Evolutionary conservation across 2,888 invertebrate genomes (phyloP), one percentile per base, ranked within the genome.

Genomic region (Meghimatium bilineatum): DNA sequence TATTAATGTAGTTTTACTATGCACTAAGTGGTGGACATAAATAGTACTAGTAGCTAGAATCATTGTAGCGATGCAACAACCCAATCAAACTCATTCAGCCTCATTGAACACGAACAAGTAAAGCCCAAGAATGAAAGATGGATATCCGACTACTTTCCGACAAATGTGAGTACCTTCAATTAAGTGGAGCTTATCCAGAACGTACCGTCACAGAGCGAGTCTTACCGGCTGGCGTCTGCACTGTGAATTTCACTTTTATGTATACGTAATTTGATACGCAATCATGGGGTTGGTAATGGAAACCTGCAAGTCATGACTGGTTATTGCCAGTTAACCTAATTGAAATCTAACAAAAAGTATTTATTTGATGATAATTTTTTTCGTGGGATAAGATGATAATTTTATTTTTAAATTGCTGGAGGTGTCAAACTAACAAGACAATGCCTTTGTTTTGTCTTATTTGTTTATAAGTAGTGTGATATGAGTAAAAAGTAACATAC

Each of bases 241-340:
- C 34, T 32, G 2, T 32, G 32, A n/a, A 5, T 32, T 12, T 49
- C n/a, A 0, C 20, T 23, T 72, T 38, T 44, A 10, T 38, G n/a
- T 44, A 72, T 44, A 3, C 38, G 20, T 23, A 72, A 72, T n/a
- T 38, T 56, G 20, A 44, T 44, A 49, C 29, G 32, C 23, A 26
- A 44, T 44, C 75, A 29, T 44, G 5, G 29, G 20, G 49, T 5
- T 44, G 0, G 49, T 72, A 72, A 72, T 72, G 72, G 14, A 17
- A 72, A 72, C 29, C 44, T 72, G 2, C 44, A 44, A 44, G 17
- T n/a, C 38, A 8, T 44, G 44, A 14, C n/a, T 23, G 44, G 72
- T 72, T 44, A 72, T 72, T 72, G 44, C n/a, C 12, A 26, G n/a
- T 72, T 72, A 72, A 44, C 72, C n/a, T 72, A 72, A 72, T 72